These are phyloP conservation scores for Pristionchus pacificus DNA, from an alignment of 1,140 invertebrate species.

Conservation along the genomic window DNA sequence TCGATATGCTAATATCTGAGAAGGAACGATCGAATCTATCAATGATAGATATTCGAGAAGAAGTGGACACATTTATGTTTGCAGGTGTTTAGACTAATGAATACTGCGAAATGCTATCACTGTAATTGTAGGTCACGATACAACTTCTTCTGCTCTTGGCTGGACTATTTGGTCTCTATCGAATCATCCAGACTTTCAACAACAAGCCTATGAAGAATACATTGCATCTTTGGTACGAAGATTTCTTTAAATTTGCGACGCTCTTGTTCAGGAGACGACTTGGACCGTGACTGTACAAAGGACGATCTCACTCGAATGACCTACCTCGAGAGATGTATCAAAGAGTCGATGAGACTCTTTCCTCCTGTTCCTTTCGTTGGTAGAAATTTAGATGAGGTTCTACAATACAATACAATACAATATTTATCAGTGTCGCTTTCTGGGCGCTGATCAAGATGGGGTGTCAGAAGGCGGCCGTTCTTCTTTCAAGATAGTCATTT, in stretches of 20 bases:
- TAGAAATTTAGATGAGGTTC: conserved; percentile 68
- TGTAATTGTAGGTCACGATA: conserved; percentile 51
- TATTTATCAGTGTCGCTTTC: no score
- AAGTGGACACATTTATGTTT: conserved; percentile 77
- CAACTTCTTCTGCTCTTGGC: conserved; percentile 70
- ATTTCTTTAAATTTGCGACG: conserved; percentile 44
- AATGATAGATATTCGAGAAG: conserved; percentile 63
- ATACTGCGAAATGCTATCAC: not conserved
- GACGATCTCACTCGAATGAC: no score
- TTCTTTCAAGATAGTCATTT: no score
- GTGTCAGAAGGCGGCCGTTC: no score
- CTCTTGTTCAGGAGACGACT: conserved; percentile 61
- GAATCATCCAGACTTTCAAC: conserved; percentile 63
- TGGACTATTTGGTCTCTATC: conserved; percentile 60
- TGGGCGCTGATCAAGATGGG: no score
- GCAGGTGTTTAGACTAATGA: conserved; percentile 53
- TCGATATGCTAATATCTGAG: conserved; percentile 81
- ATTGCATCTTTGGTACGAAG: conserved; percentile 70
- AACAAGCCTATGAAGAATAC: conserved; percentile 74
- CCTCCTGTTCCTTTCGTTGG: conserved; percentile 67
- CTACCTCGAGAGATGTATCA: no score
- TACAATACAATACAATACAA: no score
- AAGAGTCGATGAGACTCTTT: conserved; percentile 72
- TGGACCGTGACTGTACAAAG: conserved; percentile 71
- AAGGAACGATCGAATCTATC: conserved; percentile 68